Conservation (phyloP, 2,888 invertebrate genomes). For the Beris morrisii region DNA sequence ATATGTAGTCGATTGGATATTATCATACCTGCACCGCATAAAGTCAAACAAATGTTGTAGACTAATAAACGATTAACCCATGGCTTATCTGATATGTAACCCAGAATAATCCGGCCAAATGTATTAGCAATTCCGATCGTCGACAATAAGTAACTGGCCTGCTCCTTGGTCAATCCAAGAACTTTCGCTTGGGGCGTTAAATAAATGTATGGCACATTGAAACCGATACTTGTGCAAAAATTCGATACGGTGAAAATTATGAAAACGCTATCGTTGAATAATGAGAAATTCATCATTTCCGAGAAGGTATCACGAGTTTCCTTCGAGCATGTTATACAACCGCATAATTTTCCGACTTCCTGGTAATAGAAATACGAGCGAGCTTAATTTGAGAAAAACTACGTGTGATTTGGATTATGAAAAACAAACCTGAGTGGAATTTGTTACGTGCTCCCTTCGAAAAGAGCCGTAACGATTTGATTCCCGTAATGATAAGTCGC, state of each 20-base stretch:
- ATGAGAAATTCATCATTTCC: constrained; percentile 82
- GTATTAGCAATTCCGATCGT: constrained; percentile 87
- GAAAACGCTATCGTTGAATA: constrained; percentile 84
- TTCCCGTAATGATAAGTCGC: constrained; percentile 56
- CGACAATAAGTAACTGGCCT: constrained; percentile 73
- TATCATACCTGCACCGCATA: constrained; percentile 83
- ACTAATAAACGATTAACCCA: constrained; percentile 89
- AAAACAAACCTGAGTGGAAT: constrained; percentile 34
- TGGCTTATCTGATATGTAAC: constrained; percentile 84
- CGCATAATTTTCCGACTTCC: constrained; percentile 56
- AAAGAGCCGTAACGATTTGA: constrained; percentile 56
- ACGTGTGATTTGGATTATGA: constrained; percentile 42
- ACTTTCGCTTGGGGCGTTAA: constrained; percentile 72
- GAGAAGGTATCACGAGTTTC: constrained; percentile 72
- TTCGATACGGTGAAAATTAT: constrained; percentile 90
- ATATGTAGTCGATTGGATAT: background rate
- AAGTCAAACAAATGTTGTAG: constrained; percentile 84
- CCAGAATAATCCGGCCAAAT: constrained; percentile 83
- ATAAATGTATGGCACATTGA: constrained; percentile 91
- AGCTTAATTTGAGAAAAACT: constrained; percentile 39
- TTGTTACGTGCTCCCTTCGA: constrained; percentile 42
- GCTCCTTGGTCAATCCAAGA: constrained; percentile 60
- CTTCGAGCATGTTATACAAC: constrained; percentile 67
- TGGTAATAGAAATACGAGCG: constrained; percentile 40
- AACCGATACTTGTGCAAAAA: constrained; percentile 84